phyloP scores from a whole-genome alignment of 2,113 vertebrate genomes.

The Vimba vimba region DNA sequence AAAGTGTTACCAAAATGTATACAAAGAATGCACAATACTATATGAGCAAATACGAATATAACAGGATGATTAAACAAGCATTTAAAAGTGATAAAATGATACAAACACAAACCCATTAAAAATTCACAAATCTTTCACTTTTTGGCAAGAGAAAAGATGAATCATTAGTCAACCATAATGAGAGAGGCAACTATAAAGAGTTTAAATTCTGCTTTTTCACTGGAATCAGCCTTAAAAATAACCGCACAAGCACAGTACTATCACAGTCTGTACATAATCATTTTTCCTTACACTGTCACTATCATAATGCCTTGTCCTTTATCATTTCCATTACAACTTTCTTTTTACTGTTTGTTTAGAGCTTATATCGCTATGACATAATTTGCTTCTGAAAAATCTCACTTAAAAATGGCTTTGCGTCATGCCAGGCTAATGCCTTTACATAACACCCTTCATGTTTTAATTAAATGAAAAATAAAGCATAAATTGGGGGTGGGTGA shows the following conservation, averaged over 20 bases:
- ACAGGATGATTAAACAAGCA: background rate
- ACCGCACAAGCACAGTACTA: background rate
- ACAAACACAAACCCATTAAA: slow-evolving; percentile 4
- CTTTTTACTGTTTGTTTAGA: slow-evolving; percentile 50
- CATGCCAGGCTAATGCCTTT: slow-evolving; percentile 60
- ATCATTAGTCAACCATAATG: slow-evolving; percentile 12
- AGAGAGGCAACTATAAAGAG: slow-evolving; percentile 15
- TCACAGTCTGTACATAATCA: background rate
- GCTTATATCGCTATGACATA: background rate
- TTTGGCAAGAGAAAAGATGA: background rate
- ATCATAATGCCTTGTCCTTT: background rate
- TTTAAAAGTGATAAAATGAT: background rate
- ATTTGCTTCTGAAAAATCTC: slow-evolving; percentile 7
- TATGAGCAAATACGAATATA: background rate
- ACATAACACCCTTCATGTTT: slow-evolving; percentile 61
- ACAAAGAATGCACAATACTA: background rate
- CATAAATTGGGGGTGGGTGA: slow-evolving; percentile 32
- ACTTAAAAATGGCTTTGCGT: slow-evolving; percentile 8
- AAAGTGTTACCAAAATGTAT: background rate
- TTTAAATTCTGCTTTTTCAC: slow-evolving; percentile 4
- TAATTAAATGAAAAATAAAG: slow-evolving; percentile 55
- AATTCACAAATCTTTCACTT: background rate
- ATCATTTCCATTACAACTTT: background rate
- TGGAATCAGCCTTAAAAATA: background rate
- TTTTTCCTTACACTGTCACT: background rate